Evolutionary conservation across 2,888 invertebrate genomes (phyloP), one percentile per base, ranked within the genome.

Genomic region (Macrosoma leucophasiata): DNA sequence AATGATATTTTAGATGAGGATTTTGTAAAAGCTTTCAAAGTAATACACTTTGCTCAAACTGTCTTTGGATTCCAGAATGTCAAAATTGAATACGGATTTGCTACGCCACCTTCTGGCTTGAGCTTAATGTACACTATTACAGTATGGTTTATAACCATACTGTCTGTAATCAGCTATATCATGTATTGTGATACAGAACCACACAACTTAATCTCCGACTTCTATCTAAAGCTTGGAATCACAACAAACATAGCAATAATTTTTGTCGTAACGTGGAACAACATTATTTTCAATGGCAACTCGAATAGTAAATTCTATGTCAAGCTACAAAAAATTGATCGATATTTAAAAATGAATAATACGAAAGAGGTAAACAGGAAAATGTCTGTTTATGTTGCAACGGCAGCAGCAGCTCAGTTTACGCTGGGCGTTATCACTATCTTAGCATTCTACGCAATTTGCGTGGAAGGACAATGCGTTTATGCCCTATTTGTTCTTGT

Each of bases 271-370:
- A 58, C 51, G 41, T 50, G 50, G 25, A 69, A 60, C 32, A 50
- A 17, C 7, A 5, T 17, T 17, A 29, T 56, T 15, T 24, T 13
- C 2, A 37, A 48, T 3, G 27, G 36, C 17, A 33, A 39, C 14
- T 23, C 35, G 6, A 45, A 39, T 31, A 57, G 64, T 27, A 55
- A 63, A 39, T 43, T 76, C 4, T 74, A 64, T 33, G 70, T 76
- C 0, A 74, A 72, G 30, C 41, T 76, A 15, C 76, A 76, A 41
- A 72, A 54, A 48, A 55, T 75, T 14, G 72, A 76, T 33, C 55
- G 66, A 6, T 41, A 39, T 12, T 29, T 77, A 2, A 54, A 57
- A 28, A 57, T 62, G 41, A 52, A 43, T 3, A 45, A 58, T 28
- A 30, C 39, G n/a, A 55, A 39, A 28, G 33, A 28, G 13, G 14